These are phyloP conservation scores for Aethina tumida DNA, from an alignment of 1,140 invertebrate genomes.

Conservation along the genomic window DNA sequence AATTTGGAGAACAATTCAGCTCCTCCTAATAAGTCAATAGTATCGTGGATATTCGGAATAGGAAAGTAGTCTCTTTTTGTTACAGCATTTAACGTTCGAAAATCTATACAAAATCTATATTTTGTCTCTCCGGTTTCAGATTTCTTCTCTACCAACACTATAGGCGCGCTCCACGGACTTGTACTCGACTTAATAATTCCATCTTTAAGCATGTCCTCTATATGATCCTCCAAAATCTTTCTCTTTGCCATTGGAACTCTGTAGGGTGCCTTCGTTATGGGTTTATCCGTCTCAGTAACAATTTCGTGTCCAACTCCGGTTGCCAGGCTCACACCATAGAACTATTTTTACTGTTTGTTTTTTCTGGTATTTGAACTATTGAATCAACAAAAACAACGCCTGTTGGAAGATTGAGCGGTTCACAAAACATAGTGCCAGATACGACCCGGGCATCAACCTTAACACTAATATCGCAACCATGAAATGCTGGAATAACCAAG, in stretches of 20 bases:
- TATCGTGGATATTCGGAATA: slow-evolving; percentile 38
- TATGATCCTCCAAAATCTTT: slow-evolving; percentile 14
- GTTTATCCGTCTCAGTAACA: too few species aligned
- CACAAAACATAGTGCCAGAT: too few species aligned
- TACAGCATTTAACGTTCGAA: slow-evolving; percentile 24
- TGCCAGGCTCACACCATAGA: too few species aligned
- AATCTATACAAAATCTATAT: slow-evolving; percentile 26
- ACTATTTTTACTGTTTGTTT: too few species aligned
- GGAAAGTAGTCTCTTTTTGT: slow-evolving; percentile 37
- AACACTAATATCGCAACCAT: too few species aligned
- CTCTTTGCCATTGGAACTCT: slow-evolving; percentile 9
- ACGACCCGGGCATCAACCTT: too few species aligned
- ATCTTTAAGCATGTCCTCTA: slow-evolving; percentile 22
- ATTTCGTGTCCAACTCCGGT: too few species aligned
- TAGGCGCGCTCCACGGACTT: slow-evolving; percentile 34
- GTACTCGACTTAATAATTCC: slow-evolving; percentile 26
- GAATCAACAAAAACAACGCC: too few species aligned
- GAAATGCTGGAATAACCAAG: too few species aligned
- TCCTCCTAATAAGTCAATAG: slow-evolving; percentile 32
- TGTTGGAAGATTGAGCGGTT: too few species aligned
- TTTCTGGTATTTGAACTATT: too few species aligned
- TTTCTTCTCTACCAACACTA: slow-evolving; percentile 37
- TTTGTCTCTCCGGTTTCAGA: slow-evolving; percentile 3
- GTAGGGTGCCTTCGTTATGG: slow-evolving; percentile 12
- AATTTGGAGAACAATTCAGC: slow-evolving; percentile 33